Base-by-base conservation (phyloP, 2,113 vertebrate genomes). In the Pseudorhombus dupliciocellatus region DNA sequence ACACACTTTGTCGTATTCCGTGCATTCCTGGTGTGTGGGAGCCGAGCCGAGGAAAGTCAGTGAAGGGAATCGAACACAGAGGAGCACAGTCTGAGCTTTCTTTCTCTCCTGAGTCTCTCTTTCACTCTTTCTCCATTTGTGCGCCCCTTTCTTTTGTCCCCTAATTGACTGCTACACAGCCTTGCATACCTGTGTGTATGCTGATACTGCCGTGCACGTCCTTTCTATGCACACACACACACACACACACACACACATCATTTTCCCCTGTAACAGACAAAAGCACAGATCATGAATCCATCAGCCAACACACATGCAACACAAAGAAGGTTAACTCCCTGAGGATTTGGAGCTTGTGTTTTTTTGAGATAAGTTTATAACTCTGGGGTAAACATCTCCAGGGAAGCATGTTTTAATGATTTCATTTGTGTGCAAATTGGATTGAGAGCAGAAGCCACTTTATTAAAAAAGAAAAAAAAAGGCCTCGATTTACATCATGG, bases 391-490 rank as follows among this genome's bases (percentile, higher is more conserved):
- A 88, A 79, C 21, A 68, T 88, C 87, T 87, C 88, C 24, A 42
- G 92, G 91, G 92, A 89, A 58, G 65, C 20, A 1, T 71, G 73
- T 88, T 88, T 91, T 93, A 92, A 92, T 91, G 91, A 92, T 93
- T 93, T 93, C 80, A 94, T 94, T 92, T 93, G 93, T 93, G 92
- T 94, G 92, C 92, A 94, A 94, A 94, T 94, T 93, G 86, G 93
- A 91, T 92, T 70, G 80, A 88, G 73, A 88, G 86, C 67, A 37
- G 78, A 71, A 78, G 84, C 71, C 66, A 85, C 75, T 87, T 87
- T 91, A 89, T 89, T 84, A 77, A 75, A 66, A 30, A 44, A 64
- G 70, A 83, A 86, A 83, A 68, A 63, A 66, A 76, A 63, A 42
- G 50, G 71, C 44, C 61, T 66, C 57, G 74, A 83, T 65, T 70